These are phyloP conservation scores for Drosophila mauritiana DNA, from an alignment of 1,140 invertebrate genomes.

Conservation along the genomic window DNA sequence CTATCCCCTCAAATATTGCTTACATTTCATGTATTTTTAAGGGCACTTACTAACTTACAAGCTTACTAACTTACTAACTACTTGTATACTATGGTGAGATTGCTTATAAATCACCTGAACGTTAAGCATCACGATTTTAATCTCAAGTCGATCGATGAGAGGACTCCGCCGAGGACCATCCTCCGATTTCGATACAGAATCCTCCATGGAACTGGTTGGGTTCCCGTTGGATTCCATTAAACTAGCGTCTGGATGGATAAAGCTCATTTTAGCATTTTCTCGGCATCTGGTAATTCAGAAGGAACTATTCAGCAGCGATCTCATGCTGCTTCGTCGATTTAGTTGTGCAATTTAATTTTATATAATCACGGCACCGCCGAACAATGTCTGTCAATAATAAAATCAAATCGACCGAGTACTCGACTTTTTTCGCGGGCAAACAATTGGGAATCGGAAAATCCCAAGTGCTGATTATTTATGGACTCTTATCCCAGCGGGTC, in stretches of 20 bases:
- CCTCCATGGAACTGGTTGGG: not conserved
- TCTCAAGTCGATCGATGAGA: slow-evolving; percentile 48
- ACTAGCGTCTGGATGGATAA: slow-evolving; percentile 67
- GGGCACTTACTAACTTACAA: too few species aligned
- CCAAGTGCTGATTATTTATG: slow-evolving; percentile 19
- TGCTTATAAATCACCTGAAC: slow-evolving; percentile 59
- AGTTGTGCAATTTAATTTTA: slow-evolving; percentile 59
- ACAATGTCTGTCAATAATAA: slow-evolving; percentile 17
- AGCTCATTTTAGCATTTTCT: slow-evolving; percentile 56
- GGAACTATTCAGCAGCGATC: slow-evolving; percentile 3
- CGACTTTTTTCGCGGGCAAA: slow-evolving; percentile 5
- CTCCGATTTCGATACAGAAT: not conserved
- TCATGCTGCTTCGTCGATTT: slow-evolving; percentile 31
- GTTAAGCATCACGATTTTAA: slow-evolving; percentile 74
- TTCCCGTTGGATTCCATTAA: slow-evolving; percentile 40
- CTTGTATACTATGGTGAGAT: not conserved
- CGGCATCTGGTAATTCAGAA: slow-evolving; percentile 7
- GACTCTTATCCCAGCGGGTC: slow-evolving; percentile 11
- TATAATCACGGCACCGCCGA: slow-evolving; percentile 55
- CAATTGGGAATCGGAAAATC: slow-evolving; percentile 14
- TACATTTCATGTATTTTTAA: too few species aligned
- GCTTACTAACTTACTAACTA: too few species aligned
- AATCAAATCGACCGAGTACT: slow-evolving; percentile 25
- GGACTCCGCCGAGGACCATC: slow-evolving; percentile 2
- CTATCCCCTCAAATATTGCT: too few species aligned